Percentiles rank a stretch among this genome's conserved stretches.
These are phyloP conservation scores for Apocheima hispidaria DNA, from an alignment of 2,888 invertebrate species.

Conservation along the genomic window DNA sequence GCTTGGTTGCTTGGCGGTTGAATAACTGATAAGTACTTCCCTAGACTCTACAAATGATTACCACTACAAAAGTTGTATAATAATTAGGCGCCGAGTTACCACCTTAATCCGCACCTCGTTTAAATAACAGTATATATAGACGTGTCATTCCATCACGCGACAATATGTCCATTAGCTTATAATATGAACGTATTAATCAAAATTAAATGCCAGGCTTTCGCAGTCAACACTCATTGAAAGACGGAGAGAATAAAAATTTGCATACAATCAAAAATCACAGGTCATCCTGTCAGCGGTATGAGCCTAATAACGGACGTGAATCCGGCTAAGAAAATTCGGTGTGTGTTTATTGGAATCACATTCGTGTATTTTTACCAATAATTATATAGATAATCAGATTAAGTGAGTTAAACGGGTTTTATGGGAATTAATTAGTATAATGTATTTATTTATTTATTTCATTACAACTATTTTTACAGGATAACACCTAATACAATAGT, in stretches of 20 bases:
- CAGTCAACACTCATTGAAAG: slow-evolving; percentile 29
- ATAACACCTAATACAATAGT: no score
- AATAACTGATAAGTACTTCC: no score
- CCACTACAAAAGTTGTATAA: no score
- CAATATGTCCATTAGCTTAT: slow-evolving; percentile 28
- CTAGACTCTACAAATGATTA: no score
- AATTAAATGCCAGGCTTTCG: slow-evolving; percentile 25
- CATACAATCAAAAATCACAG: slow-evolving; percentile 51
- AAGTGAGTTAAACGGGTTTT: no score
- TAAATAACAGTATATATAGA: background rate
- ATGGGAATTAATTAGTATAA: no score
- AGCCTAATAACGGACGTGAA: slow-evolving; percentile 3
- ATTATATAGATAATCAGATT: no score
- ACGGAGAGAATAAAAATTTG: slow-evolving; percentile 44
- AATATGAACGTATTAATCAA: slow-evolving; percentile 36
- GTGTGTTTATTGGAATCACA: background rate
- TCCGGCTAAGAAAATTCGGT: background rate
- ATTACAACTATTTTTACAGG: no score
- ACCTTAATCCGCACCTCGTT: background rate
- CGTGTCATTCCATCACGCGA: slow-evolving; percentile 16
- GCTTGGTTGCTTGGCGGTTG: no score
- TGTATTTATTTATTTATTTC: no score
- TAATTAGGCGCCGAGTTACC: background rate
- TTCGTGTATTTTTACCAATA: background rate
- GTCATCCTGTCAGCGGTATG: background rate